Percentiles rank a stretch among this genome's conserved stretches.
phyloP scores from a whole-genome alignment of 2,797 vertebrate genomes.

The Betta splendens region DNA sequence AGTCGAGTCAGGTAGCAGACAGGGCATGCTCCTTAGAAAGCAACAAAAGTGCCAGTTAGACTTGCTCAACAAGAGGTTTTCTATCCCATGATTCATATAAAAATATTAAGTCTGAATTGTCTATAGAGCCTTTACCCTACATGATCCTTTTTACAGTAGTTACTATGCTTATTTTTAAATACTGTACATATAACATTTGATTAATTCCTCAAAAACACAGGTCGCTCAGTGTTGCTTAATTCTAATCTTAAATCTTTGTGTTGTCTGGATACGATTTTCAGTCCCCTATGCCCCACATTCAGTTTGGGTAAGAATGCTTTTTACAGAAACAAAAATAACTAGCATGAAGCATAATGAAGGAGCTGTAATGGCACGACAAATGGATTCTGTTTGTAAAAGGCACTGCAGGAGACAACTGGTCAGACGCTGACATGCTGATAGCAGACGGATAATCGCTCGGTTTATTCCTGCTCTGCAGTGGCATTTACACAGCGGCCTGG shows the following conservation, averaged over 20 bases:
- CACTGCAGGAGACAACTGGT: conserved; percentile 5
- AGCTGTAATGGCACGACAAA: conserved; percentile 24
- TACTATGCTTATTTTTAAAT: neutral
- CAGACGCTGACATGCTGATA: neutral
- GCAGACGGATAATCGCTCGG: neutral
- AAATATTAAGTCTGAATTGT: neutral
- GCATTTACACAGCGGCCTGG: neutral
- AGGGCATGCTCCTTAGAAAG: neutral
- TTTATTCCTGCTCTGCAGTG: conserved; percentile 26
- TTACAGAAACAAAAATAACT: conserved; percentile 4
- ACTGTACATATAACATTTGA: neutral
- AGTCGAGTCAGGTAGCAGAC: conserved; percentile 1
- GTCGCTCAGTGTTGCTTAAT: too few species aligned
- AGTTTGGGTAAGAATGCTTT: neutral
- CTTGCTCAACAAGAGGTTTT: neutral
- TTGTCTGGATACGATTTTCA: conserved; percentile 24
- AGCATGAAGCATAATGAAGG: conserved; percentile 1
- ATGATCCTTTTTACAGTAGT: neutral
- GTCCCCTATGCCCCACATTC: neutral
- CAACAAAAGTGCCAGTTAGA: too few species aligned
- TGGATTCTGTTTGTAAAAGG: conserved; percentile 26
- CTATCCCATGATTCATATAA: neutral
- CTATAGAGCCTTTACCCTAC: neutral
- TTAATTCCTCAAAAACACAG: neutral
- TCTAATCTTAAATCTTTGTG: too few species aligned